These are phyloP conservation scores for Poecilus cupreus DNA, from an alignment of 2,888 invertebrate genomes.

Conservation along the genomic window DNA sequence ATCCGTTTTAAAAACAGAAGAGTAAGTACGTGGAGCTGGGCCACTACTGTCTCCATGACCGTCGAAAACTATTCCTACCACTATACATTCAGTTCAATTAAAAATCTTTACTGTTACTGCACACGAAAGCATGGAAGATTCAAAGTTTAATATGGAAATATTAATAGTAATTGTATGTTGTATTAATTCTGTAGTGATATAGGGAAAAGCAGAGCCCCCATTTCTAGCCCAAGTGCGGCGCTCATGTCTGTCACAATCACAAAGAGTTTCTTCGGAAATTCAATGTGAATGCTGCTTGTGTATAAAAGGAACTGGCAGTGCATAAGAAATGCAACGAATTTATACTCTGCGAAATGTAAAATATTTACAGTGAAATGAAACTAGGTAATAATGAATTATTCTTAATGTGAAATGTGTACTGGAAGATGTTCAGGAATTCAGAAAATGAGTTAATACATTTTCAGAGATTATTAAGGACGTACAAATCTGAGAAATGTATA, in stretches of 20 bases:
- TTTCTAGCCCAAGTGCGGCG: not conserved
- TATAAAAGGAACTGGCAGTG: not conserved
- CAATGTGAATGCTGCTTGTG: not conserved
- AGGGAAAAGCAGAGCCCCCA: not conserved
- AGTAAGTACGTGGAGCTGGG: slow-evolving; percentile 21
- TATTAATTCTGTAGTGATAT: no score
- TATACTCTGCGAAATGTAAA: not conserved
- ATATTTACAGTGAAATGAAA: slow-evolving; percentile 7
- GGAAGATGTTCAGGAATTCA: no score
- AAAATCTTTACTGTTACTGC: not conserved
- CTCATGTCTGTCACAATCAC: not conserved
- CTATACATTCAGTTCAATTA: not conserved
- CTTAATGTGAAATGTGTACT: no score
- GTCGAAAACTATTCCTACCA: not conserved
- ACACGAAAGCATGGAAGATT: not conserved
- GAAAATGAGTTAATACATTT: no score
- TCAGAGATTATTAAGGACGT: no score
- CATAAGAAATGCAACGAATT: not conserved
- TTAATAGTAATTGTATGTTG: no score
- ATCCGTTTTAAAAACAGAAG: slow-evolving; percentile 39
- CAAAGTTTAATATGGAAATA: not conserved
- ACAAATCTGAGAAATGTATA: no score
- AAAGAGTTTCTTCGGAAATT: not conserved
- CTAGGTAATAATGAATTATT: not conserved
- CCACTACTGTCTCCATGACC: not conserved